Base-by-base conservation (phyloP, 2,113 vertebrate species). In the Chaenocephalus aceratus region DNA sequence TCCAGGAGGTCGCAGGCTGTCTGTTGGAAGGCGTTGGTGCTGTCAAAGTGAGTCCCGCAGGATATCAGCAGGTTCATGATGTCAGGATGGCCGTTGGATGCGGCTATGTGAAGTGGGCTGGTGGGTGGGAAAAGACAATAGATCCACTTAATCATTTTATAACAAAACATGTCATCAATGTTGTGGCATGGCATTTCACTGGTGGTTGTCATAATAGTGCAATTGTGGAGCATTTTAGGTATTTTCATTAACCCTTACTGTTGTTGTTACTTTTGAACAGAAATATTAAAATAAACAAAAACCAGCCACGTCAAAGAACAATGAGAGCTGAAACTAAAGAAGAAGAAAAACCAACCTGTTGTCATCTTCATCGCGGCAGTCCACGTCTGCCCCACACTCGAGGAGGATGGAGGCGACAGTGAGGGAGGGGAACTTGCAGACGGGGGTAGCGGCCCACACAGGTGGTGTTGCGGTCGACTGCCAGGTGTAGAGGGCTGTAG, bases 61-160 rank as follows among this genome's bases (percentile, higher is more conserved):
- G 97, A 96, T 84, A 99, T 97, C 77, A 99, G 96, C 88, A 99
- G 91, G 94, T 98, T 99, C 98, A 99, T 99, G 92, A 99, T 98
- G 88, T 96, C 98, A 4, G 98, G 96, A 93, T 99, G 96, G 91
- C 99, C 99, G 87, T 99, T 99, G 82, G 97, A 93, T 60, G 98
- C 98, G 34, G 98, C 98, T 64, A 98, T 96, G 72, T 99, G 98
- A 14, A 99, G 94, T 0, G 98, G 96, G 86, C 97, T 98, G 78
- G 18, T 3, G 72, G 76, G 18, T 21, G 15, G 34, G 44, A 8
- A 65, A 0, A 52, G 36, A 82, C 1, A 75, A 62, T 1, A 65
- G 36, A 64, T 16, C 6, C 1, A 11, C 14, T 11, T 3, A 52
- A 4, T 53, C 57, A 74, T 59, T 58, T 65, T 16, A 15, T 6